Base-by-base conservation (phyloP, 2,113 vertebrate species). In the Nettapus auritus region DNA sequence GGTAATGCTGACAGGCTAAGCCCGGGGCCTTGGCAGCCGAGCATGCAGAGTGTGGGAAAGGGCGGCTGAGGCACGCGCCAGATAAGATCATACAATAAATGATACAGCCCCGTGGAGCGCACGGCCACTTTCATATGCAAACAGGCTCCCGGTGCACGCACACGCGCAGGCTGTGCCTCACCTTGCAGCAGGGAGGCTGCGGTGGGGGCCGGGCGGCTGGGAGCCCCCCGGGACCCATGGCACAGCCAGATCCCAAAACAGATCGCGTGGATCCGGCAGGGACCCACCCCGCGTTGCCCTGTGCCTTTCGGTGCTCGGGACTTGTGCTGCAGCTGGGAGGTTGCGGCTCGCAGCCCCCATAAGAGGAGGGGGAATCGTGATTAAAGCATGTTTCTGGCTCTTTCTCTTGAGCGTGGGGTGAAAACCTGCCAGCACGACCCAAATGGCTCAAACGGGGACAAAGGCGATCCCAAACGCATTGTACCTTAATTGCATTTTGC, bases 11-110 rank as follows among this genome's bases (percentile, higher is more conserved):
- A 98, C 95, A 98, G 98, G 97, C 97, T 87, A 88, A 97, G 97
- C 97, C 96, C 71, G 93, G 94, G 95, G 97, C 93, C 97, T 98
- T 97, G 96, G 98, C 96, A 97, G 90, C 96, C 90, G 96, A 98
- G 98, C 97, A 97, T 97, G 97, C 97, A 97, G 98, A 98, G 97
- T 98, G 98, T 99, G 98, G 98, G 98, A 98, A 98, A 98, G 97
- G 98, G 98, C 94, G 85, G 98, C 97, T 78, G 96, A 98, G 98
- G 98, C 98, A 98, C 98, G 97, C 96, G 98, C 98, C 98, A 98
- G 98, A 98, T 98, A 98, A 98, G 96, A 97, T 96, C 98, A 97
- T 92, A 97, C 98, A 97, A 96, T 93, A 96, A 97, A 97, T 97
- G 97, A 97, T 97, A 98, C 95, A 91, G 78, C 96, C 90, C 95